A percentile compares a stretch with the other conserved stretches of the same genome.
phyloP scores from a whole-genome alignment of 2,797 vertebrate genomes.

The Bryconaethiops microstoma region DNA sequence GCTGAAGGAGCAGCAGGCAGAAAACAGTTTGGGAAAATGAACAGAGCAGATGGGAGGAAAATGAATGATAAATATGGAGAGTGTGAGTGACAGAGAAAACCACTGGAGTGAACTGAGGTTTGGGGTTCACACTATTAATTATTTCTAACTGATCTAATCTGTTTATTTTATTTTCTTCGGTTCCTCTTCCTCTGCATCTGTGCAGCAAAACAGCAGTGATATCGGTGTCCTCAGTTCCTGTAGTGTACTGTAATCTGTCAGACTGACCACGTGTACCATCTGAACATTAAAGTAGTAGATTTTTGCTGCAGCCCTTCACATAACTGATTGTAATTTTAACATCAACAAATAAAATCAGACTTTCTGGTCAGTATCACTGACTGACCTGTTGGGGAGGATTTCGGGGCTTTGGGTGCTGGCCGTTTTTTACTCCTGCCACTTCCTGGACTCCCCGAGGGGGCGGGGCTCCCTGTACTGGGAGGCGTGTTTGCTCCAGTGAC shows the following conservation, averaged over 20 bases:
- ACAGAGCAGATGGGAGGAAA: background rate
- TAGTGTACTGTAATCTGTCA: too few relatives aligned
- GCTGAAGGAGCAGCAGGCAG: slow-evolving; percentile 39
- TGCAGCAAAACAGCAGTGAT: too few relatives aligned
- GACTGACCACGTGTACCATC: too few relatives aligned
- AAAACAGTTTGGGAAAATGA: slow-evolving; percentile 24
- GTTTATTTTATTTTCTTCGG: too few relatives aligned
- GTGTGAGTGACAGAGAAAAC: slow-evolving; percentile 26
- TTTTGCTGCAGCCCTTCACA: too few relatives aligned
- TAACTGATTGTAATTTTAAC: too few relatives aligned
- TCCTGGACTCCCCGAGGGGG: slow-evolving; percentile 69
- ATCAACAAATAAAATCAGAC: too few relatives aligned
- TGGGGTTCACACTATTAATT: too few relatives aligned
- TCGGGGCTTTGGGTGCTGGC: slow-evolving; percentile 85
- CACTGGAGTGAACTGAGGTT: background rate
- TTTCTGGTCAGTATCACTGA: slow-evolving; percentile 21
- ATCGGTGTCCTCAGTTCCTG: too few relatives aligned
- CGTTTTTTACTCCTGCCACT: slow-evolving; percentile 86
- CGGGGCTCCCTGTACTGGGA: slow-evolving; percentile 67
- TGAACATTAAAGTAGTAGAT: too few relatives aligned
- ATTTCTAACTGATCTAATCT: too few relatives aligned
- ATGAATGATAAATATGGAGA: slow-evolving; percentile 39
- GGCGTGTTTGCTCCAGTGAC: slow-evolving; percentile 61
- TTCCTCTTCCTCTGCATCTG: too few relatives aligned
- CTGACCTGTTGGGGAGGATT: slow-evolving; percentile 81